phyloP scores from a whole-genome alignment of 2,113 vertebrate genomes.

The Pangasianodon gigas region DNA sequence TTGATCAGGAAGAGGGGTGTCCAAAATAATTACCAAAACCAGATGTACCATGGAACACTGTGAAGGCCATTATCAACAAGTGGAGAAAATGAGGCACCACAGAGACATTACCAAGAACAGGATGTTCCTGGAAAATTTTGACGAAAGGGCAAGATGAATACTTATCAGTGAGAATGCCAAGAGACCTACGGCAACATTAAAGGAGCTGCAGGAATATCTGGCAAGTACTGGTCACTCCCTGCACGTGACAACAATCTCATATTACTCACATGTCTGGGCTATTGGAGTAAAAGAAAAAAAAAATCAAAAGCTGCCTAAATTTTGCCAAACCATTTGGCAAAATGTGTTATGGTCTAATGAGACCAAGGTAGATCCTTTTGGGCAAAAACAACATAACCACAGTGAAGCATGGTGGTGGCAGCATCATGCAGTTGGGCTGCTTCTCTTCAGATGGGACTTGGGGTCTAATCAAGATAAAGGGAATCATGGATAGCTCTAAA shows the following conservation, averaged over 20 bases:
- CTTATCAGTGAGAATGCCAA: not conserved
- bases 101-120: not conserved
- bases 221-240: too few species aligned
- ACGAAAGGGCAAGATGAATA: not conserved
- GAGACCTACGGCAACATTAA: not conserved
- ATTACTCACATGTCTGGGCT: not conserved
- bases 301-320: not conserved
- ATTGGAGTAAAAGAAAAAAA: not conserved
- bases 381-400: not conserved
- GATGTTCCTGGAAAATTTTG: not conserved
- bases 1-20: not conserved
- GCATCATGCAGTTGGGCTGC: not conserved
- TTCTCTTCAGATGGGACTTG: not conserved
- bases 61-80: not conserved
- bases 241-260: not conserved
- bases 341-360: not conserved
- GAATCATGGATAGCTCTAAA: not conserved
- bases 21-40: not conserved
- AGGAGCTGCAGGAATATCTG: not conserved
- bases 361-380: not conserved
- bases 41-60: not conserved
- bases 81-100: not conserved
- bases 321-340: not conserved
- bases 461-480: not conserved
- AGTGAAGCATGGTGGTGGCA: not conserved